Evolutionary conservation across 1,140 invertebrate genomes (phyloP).

Genomic region (Frieseomelitta varia): DNA sequence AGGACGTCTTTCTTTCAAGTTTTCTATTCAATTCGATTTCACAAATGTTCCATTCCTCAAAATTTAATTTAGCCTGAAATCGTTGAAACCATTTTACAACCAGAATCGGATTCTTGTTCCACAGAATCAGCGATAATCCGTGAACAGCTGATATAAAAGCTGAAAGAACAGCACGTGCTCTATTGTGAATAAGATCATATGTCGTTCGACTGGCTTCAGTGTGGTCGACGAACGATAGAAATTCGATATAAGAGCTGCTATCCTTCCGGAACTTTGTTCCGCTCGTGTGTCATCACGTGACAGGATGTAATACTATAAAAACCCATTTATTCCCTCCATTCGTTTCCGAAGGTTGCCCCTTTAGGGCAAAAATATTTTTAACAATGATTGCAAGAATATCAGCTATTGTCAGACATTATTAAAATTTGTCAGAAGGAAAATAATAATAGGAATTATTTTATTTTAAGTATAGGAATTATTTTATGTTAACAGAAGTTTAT

Average conservation of each 20-base stretch:
- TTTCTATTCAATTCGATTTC: neutral
- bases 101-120: conserved; percentile 4
- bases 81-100: neutral
- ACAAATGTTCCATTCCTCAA: neutral
- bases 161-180: conserved; percentile 40
- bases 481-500: too few species aligned
- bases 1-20: neutral
- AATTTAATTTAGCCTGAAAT: neutral
- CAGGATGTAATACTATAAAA: conserved; percentile 56
- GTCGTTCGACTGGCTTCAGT: conserved; percentile 39
- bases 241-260: conserved; percentile 41
- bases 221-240: conserved; percentile 34
- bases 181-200: conserved; percentile 35
- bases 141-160: conserved; percentile 30
- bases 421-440: neutral
- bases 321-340: neutral
- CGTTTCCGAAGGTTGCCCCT: neutral
- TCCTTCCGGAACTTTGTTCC: conserved; percentile 47
- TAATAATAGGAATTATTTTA: neutral
- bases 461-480: too few species aligned
- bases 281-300: conserved; percentile 63
- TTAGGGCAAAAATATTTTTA: neutral
- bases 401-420: neutral
- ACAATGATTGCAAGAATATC: neutral
- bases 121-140: conserved; percentile 32